Evolutionary conservation across 2,113 vertebrate species (phyloP).

Genomic region (Otocyon megalotis): DNA sequence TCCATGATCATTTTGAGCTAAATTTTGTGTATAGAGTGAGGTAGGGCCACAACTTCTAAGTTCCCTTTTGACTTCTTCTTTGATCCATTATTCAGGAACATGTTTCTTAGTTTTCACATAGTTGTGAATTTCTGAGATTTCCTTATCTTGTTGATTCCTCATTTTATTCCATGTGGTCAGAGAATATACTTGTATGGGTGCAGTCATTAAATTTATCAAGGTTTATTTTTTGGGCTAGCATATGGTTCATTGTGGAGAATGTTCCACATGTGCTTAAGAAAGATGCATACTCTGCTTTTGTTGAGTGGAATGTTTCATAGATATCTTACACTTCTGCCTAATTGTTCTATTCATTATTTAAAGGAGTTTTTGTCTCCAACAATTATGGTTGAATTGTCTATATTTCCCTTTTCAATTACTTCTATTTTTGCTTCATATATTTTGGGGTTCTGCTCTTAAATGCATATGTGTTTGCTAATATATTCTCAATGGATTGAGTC

Average conservation of each 20-base stretch:
- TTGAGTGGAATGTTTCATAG: not conserved
- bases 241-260: not conserved
- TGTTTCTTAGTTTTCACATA: not conserved
- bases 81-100: not conserved
- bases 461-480: not conserved
- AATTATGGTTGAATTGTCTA: conserved; percentile 19
- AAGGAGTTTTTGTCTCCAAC: not conserved
- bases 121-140: conserved; percentile 49
- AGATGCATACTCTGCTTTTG: not conserved
- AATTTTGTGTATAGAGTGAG: not conserved
- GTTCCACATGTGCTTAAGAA: not conserved
- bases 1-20: not conserved
- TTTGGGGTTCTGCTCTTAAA: not conserved
- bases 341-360: conserved; percentile 37
- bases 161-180: conserved; percentile 8
- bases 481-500: not conserved
- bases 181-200: conserved; percentile 27
- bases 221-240: conserved; percentile 33
- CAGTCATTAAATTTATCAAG: conserved; percentile 44
- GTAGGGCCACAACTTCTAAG: not conserved
- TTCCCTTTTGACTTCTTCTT: conserved; percentile 34
- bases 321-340: conserved; percentile 26
- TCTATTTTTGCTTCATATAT: not conserved
- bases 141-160: not conserved
- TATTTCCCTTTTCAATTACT: not conserved